phyloP scores from a whole-genome alignment of 1,140 invertebrate genomes.

The Diuraphis noxia region DNA sequence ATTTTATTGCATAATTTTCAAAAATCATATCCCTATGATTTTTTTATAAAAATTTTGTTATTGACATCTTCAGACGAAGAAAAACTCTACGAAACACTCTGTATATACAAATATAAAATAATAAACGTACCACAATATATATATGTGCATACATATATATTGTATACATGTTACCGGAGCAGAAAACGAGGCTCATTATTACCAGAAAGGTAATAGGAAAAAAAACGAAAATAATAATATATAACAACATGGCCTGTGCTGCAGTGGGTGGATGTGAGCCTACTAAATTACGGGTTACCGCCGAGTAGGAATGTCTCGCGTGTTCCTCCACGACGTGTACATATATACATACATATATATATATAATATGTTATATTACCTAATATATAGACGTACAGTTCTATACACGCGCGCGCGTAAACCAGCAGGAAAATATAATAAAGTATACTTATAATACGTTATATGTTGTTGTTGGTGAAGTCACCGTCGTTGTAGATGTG shows the following conservation, averaged over 20 bases:
- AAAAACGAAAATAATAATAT: constrained; percentile 15
- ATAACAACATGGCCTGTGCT: constrained; percentile 17
- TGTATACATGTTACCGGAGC: background rate
- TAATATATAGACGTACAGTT: background rate
- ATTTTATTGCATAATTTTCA: background rate
- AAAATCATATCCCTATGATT: background rate
- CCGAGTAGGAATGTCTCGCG: constrained; percentile 25
- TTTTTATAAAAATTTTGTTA: background rate
- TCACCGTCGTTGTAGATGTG: background rate
- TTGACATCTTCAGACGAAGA: background rate
- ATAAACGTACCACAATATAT: background rate
- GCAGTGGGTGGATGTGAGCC: constrained; percentile 42
- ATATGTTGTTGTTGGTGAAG: background rate
- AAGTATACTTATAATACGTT: constrained; percentile 16
- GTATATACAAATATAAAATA: background rate
- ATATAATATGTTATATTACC: background rate
- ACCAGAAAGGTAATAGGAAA: background rate
- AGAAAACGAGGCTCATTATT: constrained; percentile 26
- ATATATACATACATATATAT: background rate
- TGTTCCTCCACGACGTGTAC: background rate
- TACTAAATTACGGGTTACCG: constrained; percentile 50
- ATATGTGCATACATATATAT: background rate
- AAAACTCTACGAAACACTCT: background rate
- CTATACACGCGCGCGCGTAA: constrained; percentile 10
- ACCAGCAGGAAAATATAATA: constrained; percentile 36